These are phyloP conservation scores for Vidua macroura DNA, from an alignment of 2,113 vertebrate genomes.

Conservation along the genomic window DNA sequence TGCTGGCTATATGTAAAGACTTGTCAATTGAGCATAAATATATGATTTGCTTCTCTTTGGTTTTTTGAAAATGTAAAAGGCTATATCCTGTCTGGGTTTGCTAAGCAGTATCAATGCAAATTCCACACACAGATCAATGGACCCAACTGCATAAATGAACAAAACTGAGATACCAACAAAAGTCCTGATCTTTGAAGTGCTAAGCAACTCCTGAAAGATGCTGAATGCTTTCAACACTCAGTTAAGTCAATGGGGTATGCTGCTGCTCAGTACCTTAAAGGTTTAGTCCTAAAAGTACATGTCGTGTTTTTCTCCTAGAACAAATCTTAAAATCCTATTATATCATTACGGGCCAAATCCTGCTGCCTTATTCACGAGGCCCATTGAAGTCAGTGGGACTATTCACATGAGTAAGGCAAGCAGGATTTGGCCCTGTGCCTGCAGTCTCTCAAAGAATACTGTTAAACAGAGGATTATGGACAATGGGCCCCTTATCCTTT, in stretches of 20 bases:
- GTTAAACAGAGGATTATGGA: slow-evolving; percentile 69
- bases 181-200: slow-evolving; percentile 51
- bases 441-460: slow-evolving; percentile 70
- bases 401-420: slow-evolving; percentile 56
- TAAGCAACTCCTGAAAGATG: slow-evolving; percentile 56
- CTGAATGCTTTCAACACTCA: slow-evolving; percentile 30
- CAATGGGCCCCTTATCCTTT: slow-evolving; percentile 54
- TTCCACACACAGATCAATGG: slow-evolving; percentile 46
- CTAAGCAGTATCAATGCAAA: slow-evolving; percentile 50
- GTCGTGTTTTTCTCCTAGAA: slow-evolving; percentile 52
- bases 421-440: slow-evolving; percentile 61
- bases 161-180: slow-evolving; percentile 56
- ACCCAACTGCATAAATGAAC: slow-evolving; percentile 54
- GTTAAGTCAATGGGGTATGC: slow-evolving; percentile 33
- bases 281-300: slow-evolving; percentile 54
- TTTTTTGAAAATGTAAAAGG: slow-evolving; percentile 69
- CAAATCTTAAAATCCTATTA: slow-evolving; percentile 66
- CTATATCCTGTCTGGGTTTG: slow-evolving; percentile 41
- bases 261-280: slow-evolving; percentile 50
- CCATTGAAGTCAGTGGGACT: slow-evolving; percentile 45
- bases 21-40: slow-evolving; percentile 73
- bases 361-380: slow-evolving; percentile 61
- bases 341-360: slow-evolving; percentile 60
- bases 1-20: slow-evolving; percentile 64
- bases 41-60: slow-evolving; percentile 64